Percentiles rank a stretch among this genome's conserved stretches.
Conservation (phyloP, 2,113 vertebrate species). For the Sterrhoptilus dennistouni region DNA sequence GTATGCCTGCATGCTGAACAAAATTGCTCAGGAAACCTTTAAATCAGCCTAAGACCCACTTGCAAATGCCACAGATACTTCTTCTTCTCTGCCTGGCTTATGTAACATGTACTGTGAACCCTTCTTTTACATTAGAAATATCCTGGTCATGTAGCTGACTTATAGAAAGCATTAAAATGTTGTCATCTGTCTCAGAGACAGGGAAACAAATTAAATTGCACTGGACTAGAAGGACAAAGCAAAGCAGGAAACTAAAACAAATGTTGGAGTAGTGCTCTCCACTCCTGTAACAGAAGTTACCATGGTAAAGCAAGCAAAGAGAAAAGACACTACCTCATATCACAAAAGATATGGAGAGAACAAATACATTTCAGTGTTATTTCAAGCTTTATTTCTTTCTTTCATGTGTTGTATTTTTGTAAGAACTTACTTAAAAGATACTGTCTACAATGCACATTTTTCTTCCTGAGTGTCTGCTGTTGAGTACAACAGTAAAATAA, state of each 20-base stretch:
- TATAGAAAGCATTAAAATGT: background rate
- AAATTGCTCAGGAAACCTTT: background rate
- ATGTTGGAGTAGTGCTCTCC: background rate
- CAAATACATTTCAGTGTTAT: background rate
- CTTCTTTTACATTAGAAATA: background rate
- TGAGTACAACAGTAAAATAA: background rate
- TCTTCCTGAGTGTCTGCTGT: background rate
- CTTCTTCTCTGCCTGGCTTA: background rate
- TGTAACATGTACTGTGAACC: background rate
- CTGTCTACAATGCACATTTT: background rate
- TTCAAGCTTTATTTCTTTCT: slow-evolving; percentile 19
- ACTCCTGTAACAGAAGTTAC: background rate
- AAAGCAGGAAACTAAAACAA: background rate
- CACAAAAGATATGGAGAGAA: background rate
- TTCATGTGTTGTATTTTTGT: background rate
- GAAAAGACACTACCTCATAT: background rate
- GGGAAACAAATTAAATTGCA: background rate
- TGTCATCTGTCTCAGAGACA: background rate
- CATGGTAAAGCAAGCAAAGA: background rate
- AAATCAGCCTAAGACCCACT: background rate
- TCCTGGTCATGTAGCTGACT: background rate
- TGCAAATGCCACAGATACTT: background rate
- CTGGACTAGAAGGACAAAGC: background rate
- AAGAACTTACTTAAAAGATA: background rate
- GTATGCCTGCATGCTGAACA: background rate